Conservation (phyloP, 2,113 vertebrate species). For the Alligator mississippiensis region DNA sequence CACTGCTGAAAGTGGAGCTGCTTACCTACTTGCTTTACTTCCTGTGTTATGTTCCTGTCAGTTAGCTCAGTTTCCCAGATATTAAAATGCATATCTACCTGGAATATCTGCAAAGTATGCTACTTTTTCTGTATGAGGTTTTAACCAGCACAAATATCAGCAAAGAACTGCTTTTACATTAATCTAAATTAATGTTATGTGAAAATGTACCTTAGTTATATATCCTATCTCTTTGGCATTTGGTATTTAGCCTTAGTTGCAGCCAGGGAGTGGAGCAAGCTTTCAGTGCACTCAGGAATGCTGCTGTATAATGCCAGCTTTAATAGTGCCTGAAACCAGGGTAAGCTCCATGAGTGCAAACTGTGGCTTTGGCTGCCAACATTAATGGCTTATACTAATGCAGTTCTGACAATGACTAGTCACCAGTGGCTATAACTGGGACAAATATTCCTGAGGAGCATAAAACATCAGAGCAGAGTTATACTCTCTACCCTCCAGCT, state of each 20-base stretch:
- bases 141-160: not conserved
- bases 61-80: conserved; percentile 32
- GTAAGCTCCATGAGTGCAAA: not conserved
- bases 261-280: not conserved
- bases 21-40: conserved; percentile 49
- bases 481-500: not conserved
- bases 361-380: not conserved
- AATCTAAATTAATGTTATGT: not conserved
- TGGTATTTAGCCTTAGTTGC: not conserved
- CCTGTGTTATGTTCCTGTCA: not conserved
- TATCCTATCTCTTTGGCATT: not conserved
- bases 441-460: not conserved
- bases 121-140: not conserved
- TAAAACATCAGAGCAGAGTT: conserved; percentile 16
- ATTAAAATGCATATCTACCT: conserved; percentile 22
- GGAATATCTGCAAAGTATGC: not conserved
- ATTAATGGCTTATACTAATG: not conserved
- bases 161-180: not conserved
- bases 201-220: not conserved
- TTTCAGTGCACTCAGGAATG: not conserved
- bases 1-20: conserved; percentile 11
- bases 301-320: not conserved
- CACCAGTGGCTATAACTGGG: not conserved
- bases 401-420: not conserved
- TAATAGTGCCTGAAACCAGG: not conserved